These are phyloP conservation scores for Elgaria multicarinata DNA, from an alignment of 2,113 vertebrate species.

Conservation along the genomic window DNA sequence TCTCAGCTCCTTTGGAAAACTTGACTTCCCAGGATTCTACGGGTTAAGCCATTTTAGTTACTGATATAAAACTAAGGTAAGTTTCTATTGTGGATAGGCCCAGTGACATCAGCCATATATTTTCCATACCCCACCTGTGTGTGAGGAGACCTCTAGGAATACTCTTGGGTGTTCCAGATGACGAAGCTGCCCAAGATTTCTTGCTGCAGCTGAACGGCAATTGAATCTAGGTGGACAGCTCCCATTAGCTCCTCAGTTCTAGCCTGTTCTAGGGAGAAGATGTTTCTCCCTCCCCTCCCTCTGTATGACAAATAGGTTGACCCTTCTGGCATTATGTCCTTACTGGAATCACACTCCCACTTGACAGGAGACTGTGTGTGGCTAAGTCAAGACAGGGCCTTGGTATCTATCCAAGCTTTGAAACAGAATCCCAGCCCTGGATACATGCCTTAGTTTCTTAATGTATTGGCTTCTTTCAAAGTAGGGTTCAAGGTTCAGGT, in stretches of 20 bases:
- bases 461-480: neutral
- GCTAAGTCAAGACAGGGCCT: neutral
- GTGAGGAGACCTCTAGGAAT: too few species aligned
- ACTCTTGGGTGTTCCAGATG: neutral
- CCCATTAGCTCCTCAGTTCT: neutral
- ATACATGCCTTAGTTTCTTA: neutral
- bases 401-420: neutral
- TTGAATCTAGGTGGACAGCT: neutral
- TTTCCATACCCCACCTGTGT: too few species aligned
- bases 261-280: neutral
- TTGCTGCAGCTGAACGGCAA: neutral
- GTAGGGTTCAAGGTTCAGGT: neutral
- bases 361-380: neutral
- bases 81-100: neutral
- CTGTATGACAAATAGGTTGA: too few species aligned
- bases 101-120: neutral
- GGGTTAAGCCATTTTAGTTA: neutral
- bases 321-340: too few species aligned
- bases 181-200: neutral
- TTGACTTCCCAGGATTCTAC: neutral
- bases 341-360: neutral
- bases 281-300: too few species aligned
- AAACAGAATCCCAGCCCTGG: neutral
- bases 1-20: neutral
- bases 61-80: neutral